Conservation (phyloP, 2,113 vertebrate species). For the Phyllostomus discolor region DNA sequence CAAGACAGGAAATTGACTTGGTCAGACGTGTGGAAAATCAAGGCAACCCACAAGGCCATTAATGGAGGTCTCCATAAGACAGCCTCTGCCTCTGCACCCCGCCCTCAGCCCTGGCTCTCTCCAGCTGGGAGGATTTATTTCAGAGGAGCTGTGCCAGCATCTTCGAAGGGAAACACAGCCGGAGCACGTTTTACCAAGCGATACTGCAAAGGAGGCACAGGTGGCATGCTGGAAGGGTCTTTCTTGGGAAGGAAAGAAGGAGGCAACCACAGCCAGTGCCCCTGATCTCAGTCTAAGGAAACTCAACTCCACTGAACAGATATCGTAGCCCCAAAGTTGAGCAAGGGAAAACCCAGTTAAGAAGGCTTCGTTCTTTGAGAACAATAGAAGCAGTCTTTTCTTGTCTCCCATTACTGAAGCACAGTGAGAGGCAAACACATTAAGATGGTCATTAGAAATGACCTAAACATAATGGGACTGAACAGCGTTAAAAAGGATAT, state of each 20-base stretch:
- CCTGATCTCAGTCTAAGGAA: not conserved
- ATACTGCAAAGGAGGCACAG: not conserved
- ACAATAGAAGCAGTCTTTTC: not conserved
- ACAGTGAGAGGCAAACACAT: not conserved
- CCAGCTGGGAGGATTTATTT: conserved; percentile 52
- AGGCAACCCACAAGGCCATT: conserved; percentile 69
- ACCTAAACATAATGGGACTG: not conserved
- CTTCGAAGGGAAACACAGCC: not conserved
- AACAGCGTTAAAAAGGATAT: conserved; percentile 35
- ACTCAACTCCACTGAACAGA: not conserved
- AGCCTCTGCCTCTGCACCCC: conserved; percentile 10
- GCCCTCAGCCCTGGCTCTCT: not conserved
- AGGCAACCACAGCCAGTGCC: not conserved
- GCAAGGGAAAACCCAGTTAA: not conserved
- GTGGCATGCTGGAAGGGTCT: not conserved
- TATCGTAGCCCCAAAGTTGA: not conserved
- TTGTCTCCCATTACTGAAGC: not conserved
- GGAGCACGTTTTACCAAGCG: not conserved
- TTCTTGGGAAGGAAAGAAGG: not conserved
- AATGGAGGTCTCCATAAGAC: conserved; percentile 32
- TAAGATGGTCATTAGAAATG: not conserved
- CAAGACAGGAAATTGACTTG: conserved; percentile 80
- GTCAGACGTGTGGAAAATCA: conserved; percentile 78
- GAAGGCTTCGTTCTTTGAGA: not conserved
- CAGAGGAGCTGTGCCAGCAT: not conserved